These are phyloP conservation scores for Dendrocincla tyrannina DNA, from an alignment of 2,797 vertebrate species.

Conservation along the genomic window DNA sequence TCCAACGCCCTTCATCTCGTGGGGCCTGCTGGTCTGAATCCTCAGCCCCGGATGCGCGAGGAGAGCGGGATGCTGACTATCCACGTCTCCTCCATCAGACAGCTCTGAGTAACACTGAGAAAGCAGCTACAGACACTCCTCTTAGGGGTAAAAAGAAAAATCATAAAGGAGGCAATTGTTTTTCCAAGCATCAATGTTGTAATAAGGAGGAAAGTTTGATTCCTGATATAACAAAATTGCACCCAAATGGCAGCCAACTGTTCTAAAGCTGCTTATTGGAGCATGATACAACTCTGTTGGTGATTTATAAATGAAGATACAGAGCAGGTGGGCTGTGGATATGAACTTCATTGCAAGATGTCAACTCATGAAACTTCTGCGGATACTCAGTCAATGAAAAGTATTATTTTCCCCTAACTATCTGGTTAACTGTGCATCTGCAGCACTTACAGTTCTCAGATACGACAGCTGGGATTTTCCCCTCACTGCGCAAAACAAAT, in stretches of 20 bases:
- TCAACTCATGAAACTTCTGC: neutral
- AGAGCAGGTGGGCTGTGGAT: neutral
- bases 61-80: neutral
- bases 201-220: neutral
- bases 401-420: fast-evolving
- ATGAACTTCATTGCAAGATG: neutral
- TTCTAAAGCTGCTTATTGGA: neutral
- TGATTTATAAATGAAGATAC: neutral
- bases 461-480: neutral
- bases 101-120: neutral
- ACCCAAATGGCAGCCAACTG: neutral
- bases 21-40: neutral
- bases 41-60: fast-evolving
- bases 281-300: neutral
- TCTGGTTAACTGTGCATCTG: neutral
- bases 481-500: neutral
- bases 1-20: constrained; percentile 48
- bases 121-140: fast-evolving
- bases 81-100: neutral
- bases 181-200: neutral
- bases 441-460: neutral
- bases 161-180: neutral
- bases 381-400: neutral
- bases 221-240: neutral
- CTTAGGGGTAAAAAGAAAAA: neutral